Percentiles rank a stretch among this genome's conserved stretches.
These are phyloP conservation scores for Lagodon rhomboides DNA, from an alignment of 2,797 vertebrate species.

Conservation along the genomic window DNA sequence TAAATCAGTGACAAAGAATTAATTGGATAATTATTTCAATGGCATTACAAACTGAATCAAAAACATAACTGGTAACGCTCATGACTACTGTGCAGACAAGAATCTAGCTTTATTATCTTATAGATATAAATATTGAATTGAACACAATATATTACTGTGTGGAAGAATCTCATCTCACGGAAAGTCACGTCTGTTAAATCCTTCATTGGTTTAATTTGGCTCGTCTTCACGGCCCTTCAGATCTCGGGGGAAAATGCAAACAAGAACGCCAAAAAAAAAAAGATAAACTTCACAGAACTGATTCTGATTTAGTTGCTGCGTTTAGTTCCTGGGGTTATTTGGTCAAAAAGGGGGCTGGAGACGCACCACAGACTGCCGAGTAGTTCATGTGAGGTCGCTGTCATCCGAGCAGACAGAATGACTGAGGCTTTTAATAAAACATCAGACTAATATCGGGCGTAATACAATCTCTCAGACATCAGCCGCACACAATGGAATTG, in stretches of 20 bases:
- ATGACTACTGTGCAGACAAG: not conserved
- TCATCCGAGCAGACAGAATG: conserved; percentile 28
- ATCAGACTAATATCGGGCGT: conserved; percentile 45
- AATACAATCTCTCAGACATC: conserved; percentile 55
- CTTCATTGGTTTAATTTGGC: conserved; percentile 16
- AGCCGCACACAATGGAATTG: conserved; percentile 38
- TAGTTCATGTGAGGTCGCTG: conserved; percentile 28
- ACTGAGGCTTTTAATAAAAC: conserved; percentile 49
- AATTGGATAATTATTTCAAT: not conserved
- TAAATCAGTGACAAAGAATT: not conserved
- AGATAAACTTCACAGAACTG: not conserved
- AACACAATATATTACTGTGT: not conserved
- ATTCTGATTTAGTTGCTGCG: conserved; percentile 19
- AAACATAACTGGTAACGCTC: not conserved
- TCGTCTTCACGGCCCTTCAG: not conserved
- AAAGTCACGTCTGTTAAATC: conserved; percentile 13
- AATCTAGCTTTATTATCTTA: not conserved
- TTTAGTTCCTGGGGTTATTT: not conserved
- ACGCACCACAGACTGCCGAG: conserved; percentile 3
- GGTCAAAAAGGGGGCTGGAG: conserved; percentile 5
- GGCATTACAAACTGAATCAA: not conserved
- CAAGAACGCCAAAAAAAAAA: not conserved
- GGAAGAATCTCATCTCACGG: not conserved
- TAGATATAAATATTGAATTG: too few species aligned
- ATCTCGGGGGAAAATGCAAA: not conserved